Base-by-base conservation (phyloP, 2,113 vertebrate species). In the Oreotrochilus melanogaster region DNA sequence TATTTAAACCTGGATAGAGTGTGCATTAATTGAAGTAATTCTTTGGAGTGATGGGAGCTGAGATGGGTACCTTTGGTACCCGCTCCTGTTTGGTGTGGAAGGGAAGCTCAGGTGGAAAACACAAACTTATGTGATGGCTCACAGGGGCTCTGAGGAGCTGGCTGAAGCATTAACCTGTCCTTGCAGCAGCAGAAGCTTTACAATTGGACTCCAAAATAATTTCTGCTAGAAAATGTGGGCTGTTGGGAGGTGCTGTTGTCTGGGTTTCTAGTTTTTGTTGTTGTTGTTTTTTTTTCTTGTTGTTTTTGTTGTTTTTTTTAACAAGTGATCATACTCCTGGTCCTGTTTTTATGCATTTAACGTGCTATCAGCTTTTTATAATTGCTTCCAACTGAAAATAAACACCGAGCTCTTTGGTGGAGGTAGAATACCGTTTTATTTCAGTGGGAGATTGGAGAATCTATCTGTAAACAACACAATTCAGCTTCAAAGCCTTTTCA, bases 401-500 rank as follows among this genome's bases (percentile, higher is more conserved):
- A 79, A 9, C 67, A 93, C 50, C 10, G 2, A 70, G 71, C 0
- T 3, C 82, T 90, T 54, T 21, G 56, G 71, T 62, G 67, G 88
- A 88, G 92, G 95, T 85, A 83, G 85, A 87, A 83, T 27, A 25
- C 65, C 42, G 22, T 79, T 95, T 88, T 92, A 76, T 93, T 96
- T 93, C 91, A 64, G 90, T 43, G 39, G 83, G 84, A 95, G 89
- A 42, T 65, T 17, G 57, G 72, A 73, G 89, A 89, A 93, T 88
- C 82, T 88, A 31, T 85, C 10, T 6, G 95, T 95, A 96, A 96
- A 95, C 87, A 95, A 82, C 78, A 42, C 84, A 53, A 75, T 94
- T 92, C 60, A 45, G 88, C 95, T 94, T 94, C 95, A 94, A 74
- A 97, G 95, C 43, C 95, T 88, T 95, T 89, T 91, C 94, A 90